Percentiles rank a stretch among this genome's conserved stretches.
These are phyloP conservation scores for Petrolisthes cinctipes DNA, from an alignment of 2,888 invertebrate species.

Conservation along the genomic window DNA sequence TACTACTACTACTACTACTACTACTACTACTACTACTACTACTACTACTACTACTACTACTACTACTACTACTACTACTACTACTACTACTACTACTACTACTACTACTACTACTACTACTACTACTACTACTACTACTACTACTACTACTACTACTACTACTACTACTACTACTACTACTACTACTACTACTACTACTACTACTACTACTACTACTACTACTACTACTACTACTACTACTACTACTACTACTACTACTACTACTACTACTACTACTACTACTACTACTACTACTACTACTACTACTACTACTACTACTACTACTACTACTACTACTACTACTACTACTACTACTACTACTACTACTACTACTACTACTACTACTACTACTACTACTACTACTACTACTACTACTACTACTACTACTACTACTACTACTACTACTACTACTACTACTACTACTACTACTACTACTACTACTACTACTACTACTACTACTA, in stretches of 20 bases:
- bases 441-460: background rate
- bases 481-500: background rate
- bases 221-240: background rate
- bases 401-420: background rate
- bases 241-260: background rate
- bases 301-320: constrained; percentile 3
- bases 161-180: constrained; percentile 3
- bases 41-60: background rate
- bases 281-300: constrained; percentile 3
- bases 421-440: constrained; percentile 3
- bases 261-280: constrained; percentile 3
- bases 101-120: background rate
- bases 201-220: background rate
- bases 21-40: background rate
- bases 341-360: background rate
- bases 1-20: background rate
- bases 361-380: constrained; percentile 3
- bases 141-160: background rate
- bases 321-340: constrained; percentile 3
- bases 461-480: constrained; percentile 3
- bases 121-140: background rate
- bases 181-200: background rate
- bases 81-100: background rate
- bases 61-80: background rate
- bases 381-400: constrained; percentile 3